These are phyloP conservation scores for Montipora capricornis DNA, from an alignment of 64 coral and sea anemone species.

Conservation along the genomic window DNA sequence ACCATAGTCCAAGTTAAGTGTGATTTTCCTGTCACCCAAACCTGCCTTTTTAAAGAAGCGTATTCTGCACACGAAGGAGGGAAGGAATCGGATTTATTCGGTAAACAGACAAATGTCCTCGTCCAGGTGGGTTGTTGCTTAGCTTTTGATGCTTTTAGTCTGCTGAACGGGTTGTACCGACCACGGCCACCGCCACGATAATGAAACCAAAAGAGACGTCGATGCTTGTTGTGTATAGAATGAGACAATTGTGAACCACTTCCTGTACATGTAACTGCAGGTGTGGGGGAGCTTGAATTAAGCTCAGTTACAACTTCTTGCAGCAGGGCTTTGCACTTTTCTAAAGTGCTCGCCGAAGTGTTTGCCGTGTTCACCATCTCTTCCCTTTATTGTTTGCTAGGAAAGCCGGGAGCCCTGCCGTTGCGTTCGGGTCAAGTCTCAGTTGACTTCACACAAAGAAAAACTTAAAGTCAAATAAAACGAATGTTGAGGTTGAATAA, in stretches of 20 bases:
- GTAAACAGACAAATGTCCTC: conserved; percentile 51
- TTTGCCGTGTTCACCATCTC: neutral
- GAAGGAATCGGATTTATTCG: conserved; percentile 6
- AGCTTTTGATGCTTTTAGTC: neutral
- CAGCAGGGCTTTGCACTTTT: neutral
- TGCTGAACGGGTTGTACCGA: neutral
- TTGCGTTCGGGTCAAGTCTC: neutral
- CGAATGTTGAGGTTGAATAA: neutral
- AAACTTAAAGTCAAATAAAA: too few species aligned
- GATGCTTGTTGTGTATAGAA: neutral
- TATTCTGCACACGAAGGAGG: conserved; percentile 35
- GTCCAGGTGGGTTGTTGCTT: conserved; percentile 18
- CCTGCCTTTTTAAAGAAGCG: conserved; percentile 41
- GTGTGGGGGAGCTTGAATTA: neutral
- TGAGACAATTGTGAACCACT: neutral
- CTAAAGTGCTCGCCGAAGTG: neutral
- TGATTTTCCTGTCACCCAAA: conserved; percentile 54
- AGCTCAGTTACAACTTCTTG: neutral
- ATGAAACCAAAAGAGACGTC: neutral
- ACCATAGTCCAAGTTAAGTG: conserved; percentile 36
- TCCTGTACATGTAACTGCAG: neutral
- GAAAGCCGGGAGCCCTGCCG: neutral
- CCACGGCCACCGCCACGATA: too few species aligned
- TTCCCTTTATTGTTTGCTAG: neutral
- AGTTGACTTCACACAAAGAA: too few species aligned